A percentile compares a stretch with the other conserved stretches of the same genome.
Evolutionary conservation across 2,888 invertebrate genomes (phyloP).

Genomic region (Idaea dimidiata): DNA sequence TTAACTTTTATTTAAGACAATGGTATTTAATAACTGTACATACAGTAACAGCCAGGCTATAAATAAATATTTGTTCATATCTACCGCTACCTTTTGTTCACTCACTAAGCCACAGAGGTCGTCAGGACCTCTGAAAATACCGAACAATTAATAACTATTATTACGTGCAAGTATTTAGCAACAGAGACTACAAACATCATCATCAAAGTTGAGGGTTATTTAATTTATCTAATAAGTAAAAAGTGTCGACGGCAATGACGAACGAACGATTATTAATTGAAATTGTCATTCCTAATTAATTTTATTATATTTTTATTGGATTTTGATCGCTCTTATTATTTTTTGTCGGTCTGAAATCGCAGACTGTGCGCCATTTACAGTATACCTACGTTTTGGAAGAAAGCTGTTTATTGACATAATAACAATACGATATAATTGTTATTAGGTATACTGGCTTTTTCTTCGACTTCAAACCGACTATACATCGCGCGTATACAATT

Average conservation of each 20-base stretch:
- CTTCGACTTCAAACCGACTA: background rate
- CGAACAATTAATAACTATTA: background rate
- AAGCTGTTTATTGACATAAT: too few species aligned
- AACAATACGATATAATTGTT: too few species aligned
- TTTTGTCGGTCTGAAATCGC: constrained; percentile 16
- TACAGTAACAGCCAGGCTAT: too few species aligned
- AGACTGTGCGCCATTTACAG: constrained; percentile 9
- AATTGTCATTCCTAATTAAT: constrained; percentile 36
- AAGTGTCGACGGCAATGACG: constrained; percentile 22
- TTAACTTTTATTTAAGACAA: too few species aligned
- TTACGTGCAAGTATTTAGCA: background rate
- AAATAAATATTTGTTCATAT: too few species aligned
- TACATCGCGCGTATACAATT: background rate
- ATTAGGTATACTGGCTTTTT: background rate
- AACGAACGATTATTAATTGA: constrained; percentile 28
- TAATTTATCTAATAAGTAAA: constrained; percentile 13
- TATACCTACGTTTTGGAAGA: too few species aligned
- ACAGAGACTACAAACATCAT: background rate
- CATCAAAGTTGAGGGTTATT: constrained; percentile 10
- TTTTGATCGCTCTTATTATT: constrained; percentile 18
- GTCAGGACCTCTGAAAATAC: too few species aligned
- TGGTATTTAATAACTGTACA: too few species aligned
- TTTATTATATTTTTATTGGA: constrained; percentile 17
- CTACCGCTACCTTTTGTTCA: too few species aligned
- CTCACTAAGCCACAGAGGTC: too few species aligned